phyloP scores from a whole-genome alignment of 2,797 vertebrate species.

The Leuciscus waleckii region DNA sequence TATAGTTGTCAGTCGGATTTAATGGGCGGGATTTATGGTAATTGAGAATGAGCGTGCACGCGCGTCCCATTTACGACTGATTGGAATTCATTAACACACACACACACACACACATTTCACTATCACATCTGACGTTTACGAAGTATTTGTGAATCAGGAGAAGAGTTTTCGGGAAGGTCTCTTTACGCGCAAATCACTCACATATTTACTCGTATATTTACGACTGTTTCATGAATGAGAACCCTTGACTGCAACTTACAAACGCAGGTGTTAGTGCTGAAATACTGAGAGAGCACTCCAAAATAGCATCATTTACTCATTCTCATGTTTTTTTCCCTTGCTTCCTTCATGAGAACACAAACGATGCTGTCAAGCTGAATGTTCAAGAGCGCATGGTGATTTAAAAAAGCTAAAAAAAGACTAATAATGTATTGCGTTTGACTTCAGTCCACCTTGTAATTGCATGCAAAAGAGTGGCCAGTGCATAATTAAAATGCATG shows the following conservation, averaged over 20 bases:
- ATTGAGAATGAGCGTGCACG: too few species aligned
- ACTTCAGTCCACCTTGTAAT: neutral
- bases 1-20: too few species aligned
- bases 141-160: too few species aligned
- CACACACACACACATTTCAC: too few species aligned
- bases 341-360: neutral
- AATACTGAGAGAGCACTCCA: neutral
- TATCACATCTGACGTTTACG: too few species aligned
- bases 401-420: neutral
- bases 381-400: neutral
- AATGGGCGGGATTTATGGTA: too few species aligned
- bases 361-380: neutral
- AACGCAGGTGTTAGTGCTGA: slow-evolving; percentile 6
- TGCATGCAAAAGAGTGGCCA: neutral
- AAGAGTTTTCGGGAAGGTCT: too few species aligned
- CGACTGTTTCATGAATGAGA: too few species aligned
- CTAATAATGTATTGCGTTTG: neutral
- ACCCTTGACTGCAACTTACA: neutral
- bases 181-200: too few species aligned
- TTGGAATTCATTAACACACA: too few species aligned
- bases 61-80: too few species aligned
- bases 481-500: neutral
- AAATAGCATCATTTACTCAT: neutral
- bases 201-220: too few species aligned
- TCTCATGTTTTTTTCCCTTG: neutral